These are phyloP conservation scores for Drosophila cardini DNA, from an alignment of 1,140 invertebrate species.

Conservation along the genomic window DNA sequence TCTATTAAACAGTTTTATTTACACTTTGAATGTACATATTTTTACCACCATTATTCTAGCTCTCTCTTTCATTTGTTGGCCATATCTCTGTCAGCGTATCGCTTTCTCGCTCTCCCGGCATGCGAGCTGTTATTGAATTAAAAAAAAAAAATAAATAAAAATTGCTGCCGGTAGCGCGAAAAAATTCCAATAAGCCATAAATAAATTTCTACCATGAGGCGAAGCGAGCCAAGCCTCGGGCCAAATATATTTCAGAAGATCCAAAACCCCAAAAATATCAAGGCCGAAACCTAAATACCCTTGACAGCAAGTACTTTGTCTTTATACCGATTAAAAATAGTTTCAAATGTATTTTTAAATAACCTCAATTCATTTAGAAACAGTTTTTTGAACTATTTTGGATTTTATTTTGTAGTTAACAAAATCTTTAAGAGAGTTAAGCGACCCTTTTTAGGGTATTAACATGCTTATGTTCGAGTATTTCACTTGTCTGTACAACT, in stretches of 20 bases:
- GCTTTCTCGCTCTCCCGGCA: conserved; percentile 41
- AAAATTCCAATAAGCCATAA: conserved; percentile 83
- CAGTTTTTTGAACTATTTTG: neutral
- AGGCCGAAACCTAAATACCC: conserved; percentile 71
- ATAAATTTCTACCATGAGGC: conserved; percentile 80
- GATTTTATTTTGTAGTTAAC: neutral
- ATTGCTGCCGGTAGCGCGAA: conserved; percentile 78
- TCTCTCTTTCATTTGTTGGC: conserved; percentile 5
- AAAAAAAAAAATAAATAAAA: conserved; percentile 47
- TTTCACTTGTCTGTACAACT: conserved; percentile 76
- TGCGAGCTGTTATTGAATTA: conserved; percentile 72
- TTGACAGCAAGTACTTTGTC: conserved; percentile 15
- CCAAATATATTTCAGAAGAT: conserved; percentile 59
- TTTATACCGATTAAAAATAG: neutral
- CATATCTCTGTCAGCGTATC: conserved; percentile 11
- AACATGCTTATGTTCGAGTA: conserved; percentile 49
- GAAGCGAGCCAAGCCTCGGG: conserved; percentile 78
- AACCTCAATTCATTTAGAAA: neutral
- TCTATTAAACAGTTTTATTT: conserved; percentile 24
- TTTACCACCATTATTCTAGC: conserved; percentile 56
- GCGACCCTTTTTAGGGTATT: conserved; percentile 21
- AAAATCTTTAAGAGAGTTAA: neutral
- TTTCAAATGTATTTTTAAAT: neutral
- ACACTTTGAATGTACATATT: conserved; percentile 28
- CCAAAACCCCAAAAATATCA: conserved; percentile 33